These are phyloP conservation scores for Drosophila anomalata DNA, from an alignment of 2,888 invertebrate species.

Conservation along the genomic window DNA sequence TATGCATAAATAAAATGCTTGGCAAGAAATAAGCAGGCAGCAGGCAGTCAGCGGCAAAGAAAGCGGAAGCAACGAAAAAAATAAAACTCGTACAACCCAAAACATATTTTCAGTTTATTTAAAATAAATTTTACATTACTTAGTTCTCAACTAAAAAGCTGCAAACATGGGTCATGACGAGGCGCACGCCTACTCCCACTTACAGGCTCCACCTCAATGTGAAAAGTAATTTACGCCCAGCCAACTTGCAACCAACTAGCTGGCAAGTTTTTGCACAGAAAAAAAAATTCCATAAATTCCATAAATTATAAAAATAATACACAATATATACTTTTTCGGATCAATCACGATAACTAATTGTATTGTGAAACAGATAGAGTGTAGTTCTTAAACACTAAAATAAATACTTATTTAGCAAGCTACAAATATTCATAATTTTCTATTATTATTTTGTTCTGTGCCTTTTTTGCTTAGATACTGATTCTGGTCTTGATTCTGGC, in stretches of 20 bases:
- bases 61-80: conserved; percentile 33
- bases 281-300: no score
- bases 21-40: conserved; percentile 64
- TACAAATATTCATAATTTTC: background rate
- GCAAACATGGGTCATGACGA: conserved; percentile 50
- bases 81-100: conserved; percentile 40
- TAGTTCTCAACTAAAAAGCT: conserved; percentile 54
- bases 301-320: no score
- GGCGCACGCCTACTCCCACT: conserved; percentile 17
- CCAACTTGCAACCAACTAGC: conserved; percentile 37
- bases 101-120: conserved; percentile 79
- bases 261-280: conserved; percentile 16
- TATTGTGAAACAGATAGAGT: no score
- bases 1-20: conserved; percentile 78
- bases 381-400: no score
- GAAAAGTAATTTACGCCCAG: conserved; percentile 75
- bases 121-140: conserved; percentile 78
- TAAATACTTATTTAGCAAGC: no score
- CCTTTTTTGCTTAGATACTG: conserved; percentile 25
- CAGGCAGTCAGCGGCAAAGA: conserved; percentile 19
- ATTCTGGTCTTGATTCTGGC: conserved; percentile 23
- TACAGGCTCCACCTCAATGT: conserved; percentile 23
- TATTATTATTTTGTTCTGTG: background rate
- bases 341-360: no score
- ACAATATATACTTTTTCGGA: no score